Base-by-base conservation (phyloP, 1,140 invertebrate genomes). In the Macrocentrus cingulum region DNA sequence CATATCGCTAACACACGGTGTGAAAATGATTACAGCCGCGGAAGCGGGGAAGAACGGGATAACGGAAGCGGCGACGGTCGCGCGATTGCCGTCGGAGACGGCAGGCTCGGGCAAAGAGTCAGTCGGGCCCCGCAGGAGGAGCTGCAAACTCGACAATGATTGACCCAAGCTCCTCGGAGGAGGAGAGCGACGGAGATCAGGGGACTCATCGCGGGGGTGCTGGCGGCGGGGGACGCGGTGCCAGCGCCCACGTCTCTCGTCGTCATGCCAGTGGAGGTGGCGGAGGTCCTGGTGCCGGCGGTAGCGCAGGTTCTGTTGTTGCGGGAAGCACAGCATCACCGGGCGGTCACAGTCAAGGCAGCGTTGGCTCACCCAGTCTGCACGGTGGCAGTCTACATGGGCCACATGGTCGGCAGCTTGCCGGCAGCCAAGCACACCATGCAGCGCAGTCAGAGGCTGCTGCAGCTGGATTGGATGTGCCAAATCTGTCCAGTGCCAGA, bases 111-210 rank as follows among this genome's bases (percentile, higher is more conserved):
- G 42, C 45, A 44, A 55, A 32, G 51, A 55, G 3, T 25, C 39
- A 52, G 22, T 46, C n/a, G 11, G 23, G 46, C 19, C 61, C 53
- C 52, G 60, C n/a, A n/a, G n/a, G 53, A 60, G 60, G 53, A 42
- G 59, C 55, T 23, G 59, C 49, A 61, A 36, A 44, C 48, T 29
- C 53, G 56, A 81, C 66, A 61, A 93, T 93, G 91, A 93, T 93
- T 77, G 91, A 93, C 73, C 91, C 91, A 61, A 92, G 90, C 75
- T 92, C 91, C 66, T 92, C 91, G 45, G 91, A 93, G 75, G 90
- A 92, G 73, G 91, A 93, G 70, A 91, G 86, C 66, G 91, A 93
- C 61, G 91, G 92, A 76, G 91, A 92, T 74, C 85, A 88, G 82
- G 84, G 81, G 77, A 83, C 75, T 74, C 83, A 77, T 73, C 79